phyloP scores from a whole-genome alignment of 35 echinoderm and acorn worm genomes.

The Nesometra sesokonis region DNA sequence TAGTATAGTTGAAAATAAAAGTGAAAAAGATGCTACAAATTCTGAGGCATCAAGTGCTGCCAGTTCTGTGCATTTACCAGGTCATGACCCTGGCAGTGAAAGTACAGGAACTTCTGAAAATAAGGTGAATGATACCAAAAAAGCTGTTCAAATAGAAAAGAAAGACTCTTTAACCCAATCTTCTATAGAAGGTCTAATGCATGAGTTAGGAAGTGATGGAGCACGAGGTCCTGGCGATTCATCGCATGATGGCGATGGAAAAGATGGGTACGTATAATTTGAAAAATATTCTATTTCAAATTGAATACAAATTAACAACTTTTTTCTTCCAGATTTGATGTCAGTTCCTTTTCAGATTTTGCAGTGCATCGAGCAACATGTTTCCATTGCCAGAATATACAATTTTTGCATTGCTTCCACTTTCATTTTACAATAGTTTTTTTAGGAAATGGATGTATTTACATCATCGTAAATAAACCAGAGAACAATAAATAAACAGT shows the following conservation, averaged over 20 bases:
- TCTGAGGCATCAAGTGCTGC: constrained; percentile 96
- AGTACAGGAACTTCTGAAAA: constrained; percentile 8
- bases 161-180: neutral
- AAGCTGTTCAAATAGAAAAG: neutral
- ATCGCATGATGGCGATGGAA: neutral
- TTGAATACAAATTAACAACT: too few relatives aligned
- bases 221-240: neutral
- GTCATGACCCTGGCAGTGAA: constrained; percentile 35
- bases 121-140: neutral
- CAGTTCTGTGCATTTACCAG: constrained; percentile 84
- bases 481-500: too few relatives aligned
- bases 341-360: too few relatives aligned
- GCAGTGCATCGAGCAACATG: too few relatives aligned
- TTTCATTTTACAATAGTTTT: too few relatives aligned
- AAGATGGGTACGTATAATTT: neutral
- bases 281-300: too few relatives aligned
- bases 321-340: too few relatives aligned
- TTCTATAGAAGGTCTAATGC: neutral
- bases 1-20: constrained; percentile 37
- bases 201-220: neutral
- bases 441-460: too few relatives aligned
- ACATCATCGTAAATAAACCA: too few relatives aligned
- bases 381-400: too few relatives aligned
- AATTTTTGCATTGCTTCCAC: too few relatives aligned
- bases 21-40: constrained; percentile 46